These are phyloP conservation scores for Ylistrum balloti DNA, from an alignment of 1,140 invertebrate species.

Conservation along the genomic window DNA sequence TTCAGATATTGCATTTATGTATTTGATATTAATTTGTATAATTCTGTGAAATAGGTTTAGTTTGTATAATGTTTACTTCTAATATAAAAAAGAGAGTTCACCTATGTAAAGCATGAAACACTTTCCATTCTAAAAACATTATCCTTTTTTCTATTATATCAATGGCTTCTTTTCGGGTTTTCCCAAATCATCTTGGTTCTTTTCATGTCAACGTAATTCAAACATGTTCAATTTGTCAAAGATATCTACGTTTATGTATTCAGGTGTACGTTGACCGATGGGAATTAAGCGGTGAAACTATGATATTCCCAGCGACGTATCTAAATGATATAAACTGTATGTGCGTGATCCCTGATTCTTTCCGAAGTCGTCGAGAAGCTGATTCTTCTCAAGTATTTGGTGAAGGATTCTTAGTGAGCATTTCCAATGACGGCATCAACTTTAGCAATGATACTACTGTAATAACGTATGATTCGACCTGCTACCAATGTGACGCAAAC, in stretches of 20 bases:
- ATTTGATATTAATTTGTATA: too few relatives aligned
- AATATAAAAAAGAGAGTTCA: too few relatives aligned
- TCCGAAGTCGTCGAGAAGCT: background rate
- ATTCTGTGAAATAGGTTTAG: too few relatives aligned
- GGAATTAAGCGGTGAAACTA: background rate
- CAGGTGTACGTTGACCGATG: background rate
- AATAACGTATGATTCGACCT: background rate
- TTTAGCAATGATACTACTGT: conserved; percentile 11
- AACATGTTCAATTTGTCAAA: too few relatives aligned
- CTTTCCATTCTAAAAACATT: too few relatives aligned
- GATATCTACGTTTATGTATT: background rate
- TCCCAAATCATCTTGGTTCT: too few relatives aligned
- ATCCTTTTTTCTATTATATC: too few relatives aligned
- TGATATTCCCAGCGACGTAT: background rate
- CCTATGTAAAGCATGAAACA: too few relatives aligned
- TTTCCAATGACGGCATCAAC: conserved; percentile 46
- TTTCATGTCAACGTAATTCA: too few relatives aligned
- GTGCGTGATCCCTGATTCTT: background rate
- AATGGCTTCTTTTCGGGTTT: too few relatives aligned
- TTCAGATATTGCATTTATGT: too few relatives aligned
- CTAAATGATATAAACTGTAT: background rate
- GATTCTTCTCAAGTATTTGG: background rate
- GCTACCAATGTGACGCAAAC: background rate
- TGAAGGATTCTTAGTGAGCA: background rate
- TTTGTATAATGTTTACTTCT: too few relatives aligned